phyloP scores from a whole-genome alignment of 2,113 vertebrate genomes.

The Serinus canaria region DNA sequence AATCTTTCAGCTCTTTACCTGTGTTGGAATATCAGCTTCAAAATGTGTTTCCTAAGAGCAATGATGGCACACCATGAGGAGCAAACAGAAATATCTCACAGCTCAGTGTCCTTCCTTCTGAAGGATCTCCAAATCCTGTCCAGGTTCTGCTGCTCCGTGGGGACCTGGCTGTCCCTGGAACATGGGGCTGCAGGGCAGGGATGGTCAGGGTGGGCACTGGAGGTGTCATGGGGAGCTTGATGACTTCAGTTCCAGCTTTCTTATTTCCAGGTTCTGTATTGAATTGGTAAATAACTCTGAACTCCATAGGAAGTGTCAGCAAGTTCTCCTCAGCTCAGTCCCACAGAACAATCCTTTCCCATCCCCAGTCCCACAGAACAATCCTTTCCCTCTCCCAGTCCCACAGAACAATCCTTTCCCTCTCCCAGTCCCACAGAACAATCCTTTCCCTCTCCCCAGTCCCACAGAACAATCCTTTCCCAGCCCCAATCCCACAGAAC shows the following conservation, averaged over 20 bases:
- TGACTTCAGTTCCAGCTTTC: too few relatives aligned
- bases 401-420: too few relatives aligned
- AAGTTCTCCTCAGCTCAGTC: too few relatives aligned
- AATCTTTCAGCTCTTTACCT: neutral
- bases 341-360: too few relatives aligned
- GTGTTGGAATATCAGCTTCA: neutral
- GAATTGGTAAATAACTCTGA: neutral
- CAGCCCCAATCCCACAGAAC: too few relatives aligned
- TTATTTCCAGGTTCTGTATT: neutral
- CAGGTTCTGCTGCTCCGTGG: neutral
- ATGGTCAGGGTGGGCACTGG: too few relatives aligned
- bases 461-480: too few relatives aligned
- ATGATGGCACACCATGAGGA: neutral
- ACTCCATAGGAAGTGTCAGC: neutral
- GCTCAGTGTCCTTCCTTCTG: neutral
- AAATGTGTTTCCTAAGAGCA: neutral
- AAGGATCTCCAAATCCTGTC: neutral
- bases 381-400: too few relatives aligned
- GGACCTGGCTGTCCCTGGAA: neutral
- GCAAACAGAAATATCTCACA: neutral
- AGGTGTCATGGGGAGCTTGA: too few relatives aligned
- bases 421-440: too few relatives aligned
- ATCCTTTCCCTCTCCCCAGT: too few relatives aligned
- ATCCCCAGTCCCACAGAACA: too few relatives aligned
- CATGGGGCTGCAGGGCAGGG: neutral